Evolutionary conservation across 2,888 invertebrate genomes (phyloP), one percentile per base, ranked within the genome.

Genomic region (Crossocerus cetratus): DNA sequence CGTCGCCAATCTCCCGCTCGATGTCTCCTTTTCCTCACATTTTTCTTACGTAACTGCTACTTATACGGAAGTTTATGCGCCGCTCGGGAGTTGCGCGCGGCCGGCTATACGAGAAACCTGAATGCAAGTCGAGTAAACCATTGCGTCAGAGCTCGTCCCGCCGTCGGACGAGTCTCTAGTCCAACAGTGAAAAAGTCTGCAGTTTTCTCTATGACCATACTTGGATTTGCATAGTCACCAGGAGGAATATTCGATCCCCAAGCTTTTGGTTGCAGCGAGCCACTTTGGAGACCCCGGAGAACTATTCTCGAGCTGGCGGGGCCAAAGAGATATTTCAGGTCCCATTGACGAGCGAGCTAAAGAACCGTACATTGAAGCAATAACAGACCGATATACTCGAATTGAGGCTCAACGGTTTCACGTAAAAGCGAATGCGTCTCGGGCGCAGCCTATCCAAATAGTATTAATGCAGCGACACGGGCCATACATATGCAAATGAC

Each of bases 291-390:
- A 59, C 2, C 18, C 42, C 2, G 20, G 2, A n/a, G n/a, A 43
- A 14, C 44, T 59, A 59, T 59, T 59, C 43, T 59, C 8, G 11
- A 14, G n/a, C n/a, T n/a, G n/a, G 32, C 57, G 2, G 18, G 42
- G 16, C 2, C 8, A 32, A 54, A 44, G 61, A n/a, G 65, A 71
- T 65, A 66, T 71, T 71, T 66, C 53, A 20, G 70, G 57, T 59
- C 13, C 62, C 11, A 32, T 44, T 22, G 43, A 65, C 61, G 11
- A n/a, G n/a, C n/a, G 43, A 32, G 45, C 21, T 14, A 23, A 60
- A 44, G 45, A 64, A 54, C 59, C 22, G 58, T 13, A 23, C 54
- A 43, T 5, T 20, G 59, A 69, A 32, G 16, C 53, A 59, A 54
- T 18, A 45, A 53, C 56, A 63, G 14, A 49, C 0, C 3, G 2